Percentiles rank a stretch among this genome's conserved stretches.
phyloP scores from a whole-genome alignment of 1,140 invertebrate genomes.

The Protaetia brevitarsis region DNA sequence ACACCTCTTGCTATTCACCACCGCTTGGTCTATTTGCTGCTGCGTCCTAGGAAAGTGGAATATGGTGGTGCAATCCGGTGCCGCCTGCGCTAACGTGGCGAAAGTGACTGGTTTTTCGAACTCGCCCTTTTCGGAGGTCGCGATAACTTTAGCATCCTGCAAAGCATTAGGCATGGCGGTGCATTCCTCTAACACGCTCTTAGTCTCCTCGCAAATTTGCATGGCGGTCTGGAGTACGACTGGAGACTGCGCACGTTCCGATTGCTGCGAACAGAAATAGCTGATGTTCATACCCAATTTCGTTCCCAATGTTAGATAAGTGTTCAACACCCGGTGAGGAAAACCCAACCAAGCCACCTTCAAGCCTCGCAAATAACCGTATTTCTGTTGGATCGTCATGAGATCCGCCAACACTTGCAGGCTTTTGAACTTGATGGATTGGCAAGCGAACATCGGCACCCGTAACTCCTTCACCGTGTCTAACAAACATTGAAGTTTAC shows the following conservation, averaged over 20 bases:
- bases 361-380: background rate
- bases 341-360: background rate
- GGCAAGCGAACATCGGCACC: background rate
- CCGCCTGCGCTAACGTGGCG: background rate
- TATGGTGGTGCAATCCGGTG: background rate
- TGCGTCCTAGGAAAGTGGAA: background rate
- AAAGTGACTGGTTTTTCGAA: background rate
- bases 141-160: background rate
- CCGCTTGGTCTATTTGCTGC: background rate
- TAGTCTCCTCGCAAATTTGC: background rate
- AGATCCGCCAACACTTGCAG: background rate
- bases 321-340: background rate
- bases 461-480: background rate
- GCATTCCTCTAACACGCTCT: background rate
- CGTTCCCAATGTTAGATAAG: background rate
- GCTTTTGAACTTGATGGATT: background rate
- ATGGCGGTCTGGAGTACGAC: background rate
- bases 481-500: background rate
- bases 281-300: slow-evolving; percentile 2
- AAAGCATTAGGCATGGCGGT: background rate
- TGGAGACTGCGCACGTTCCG: background rate
- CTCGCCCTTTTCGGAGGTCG: background rate
- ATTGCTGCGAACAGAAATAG: background rate
- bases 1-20: background rate
- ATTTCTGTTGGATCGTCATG: background rate